These are phyloP conservation scores for Odontocerum albicorne DNA, from an alignment of 2,888 invertebrate species.

Conservation along the genomic window DNA sequence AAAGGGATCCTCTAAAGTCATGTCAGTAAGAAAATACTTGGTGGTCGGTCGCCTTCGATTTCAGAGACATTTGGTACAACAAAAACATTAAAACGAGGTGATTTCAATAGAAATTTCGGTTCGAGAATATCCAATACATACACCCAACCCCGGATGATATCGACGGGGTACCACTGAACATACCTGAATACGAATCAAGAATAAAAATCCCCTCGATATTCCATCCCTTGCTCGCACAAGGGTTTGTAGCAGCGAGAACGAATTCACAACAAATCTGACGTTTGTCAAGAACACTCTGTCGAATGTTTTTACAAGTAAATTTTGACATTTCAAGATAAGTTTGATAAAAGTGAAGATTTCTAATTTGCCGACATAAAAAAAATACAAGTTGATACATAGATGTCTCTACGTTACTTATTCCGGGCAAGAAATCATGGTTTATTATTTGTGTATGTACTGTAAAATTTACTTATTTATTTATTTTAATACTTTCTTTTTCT, in stretches of 20 bases:
- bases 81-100: conserved; percentile 24
- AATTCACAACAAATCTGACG: conserved; percentile 7
- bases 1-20: conserved; percentile 98
- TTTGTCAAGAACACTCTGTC: too few relatives aligned
- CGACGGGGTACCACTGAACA: conserved; percentile 26
- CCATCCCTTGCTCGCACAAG: conserved; percentile 50
- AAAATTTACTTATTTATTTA: too few relatives aligned
- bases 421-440: too few relatives aligned
- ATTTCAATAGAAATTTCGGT: conserved; percentile 2
- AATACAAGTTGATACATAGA: too few relatives aligned
- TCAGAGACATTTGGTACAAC: conserved; percentile 27
- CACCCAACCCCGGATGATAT: conserved; percentile 27
- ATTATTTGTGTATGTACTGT: too few relatives aligned
- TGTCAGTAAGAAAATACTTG: conserved; percentile 63
- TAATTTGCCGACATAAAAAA: too few relatives aligned
- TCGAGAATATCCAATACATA: not conserved
- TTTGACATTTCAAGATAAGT: too few relatives aligned
- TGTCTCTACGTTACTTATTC: too few relatives aligned
- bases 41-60: conserved; percentile 20
- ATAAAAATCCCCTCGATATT: conserved; percentile 40
- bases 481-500: too few relatives aligned
- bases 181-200: conserved; percentile 29
- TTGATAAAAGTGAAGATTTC: too few relatives aligned
- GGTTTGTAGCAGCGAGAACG: conserved; percentile 17
- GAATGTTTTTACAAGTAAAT: too few relatives aligned